Evolutionary conservation across 2,888 invertebrate species (phyloP).

Genomic region (Ceramica pisi): DNA sequence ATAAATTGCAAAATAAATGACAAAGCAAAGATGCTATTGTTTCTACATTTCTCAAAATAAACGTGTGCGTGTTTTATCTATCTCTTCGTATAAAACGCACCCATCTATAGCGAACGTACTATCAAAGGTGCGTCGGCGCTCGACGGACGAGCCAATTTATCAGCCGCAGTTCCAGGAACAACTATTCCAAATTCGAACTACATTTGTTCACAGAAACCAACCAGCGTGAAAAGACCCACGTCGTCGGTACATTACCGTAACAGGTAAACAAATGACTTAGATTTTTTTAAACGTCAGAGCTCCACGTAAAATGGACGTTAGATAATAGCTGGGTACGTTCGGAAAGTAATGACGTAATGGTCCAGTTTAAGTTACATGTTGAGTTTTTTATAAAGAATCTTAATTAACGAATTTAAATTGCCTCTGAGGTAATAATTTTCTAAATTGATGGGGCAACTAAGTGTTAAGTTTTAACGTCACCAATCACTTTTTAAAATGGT

Average conservation of each 20-base stretch:
- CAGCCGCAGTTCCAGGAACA: slow-evolving; percentile 75
- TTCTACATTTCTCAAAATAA: slow-evolving; percentile 23
- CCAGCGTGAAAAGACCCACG: slow-evolving; percentile 53
- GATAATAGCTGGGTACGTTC: slow-evolving; percentile 59
- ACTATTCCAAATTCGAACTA: slow-evolving; percentile 75
- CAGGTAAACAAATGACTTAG: slow-evolving; percentile 50
- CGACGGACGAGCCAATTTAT: slow-evolving; percentile 77
- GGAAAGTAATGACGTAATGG: slow-evolving; percentile 65
- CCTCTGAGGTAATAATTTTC: slow-evolving; percentile 31
- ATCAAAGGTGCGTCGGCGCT: slow-evolving; percentile 62
- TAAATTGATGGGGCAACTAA: slow-evolving; percentile 30
- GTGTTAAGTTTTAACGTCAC: slow-evolving; percentile 35
- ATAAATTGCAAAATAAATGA: slow-evolving; percentile 21
- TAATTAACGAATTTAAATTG: slow-evolving; percentile 58
- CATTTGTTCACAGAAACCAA: slow-evolving; percentile 70
- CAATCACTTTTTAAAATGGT: slow-evolving; percentile 25
- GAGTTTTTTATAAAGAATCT: slow-evolving; percentile 54
- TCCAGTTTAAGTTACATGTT: slow-evolving; percentile 57
- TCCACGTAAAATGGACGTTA: slow-evolving; percentile 46
- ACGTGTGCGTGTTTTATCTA: slow-evolving; percentile 57
- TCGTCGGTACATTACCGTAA: slow-evolving; percentile 50
- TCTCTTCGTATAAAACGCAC: slow-evolving; percentile 49
- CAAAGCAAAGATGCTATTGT: neutral
- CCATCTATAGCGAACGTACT: slow-evolving; percentile 53
- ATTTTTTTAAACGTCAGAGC: slow-evolving; percentile 49